Base-by-base conservation (phyloP, 2,888 invertebrate genomes). In the Eristalinus aeneus region DNA sequence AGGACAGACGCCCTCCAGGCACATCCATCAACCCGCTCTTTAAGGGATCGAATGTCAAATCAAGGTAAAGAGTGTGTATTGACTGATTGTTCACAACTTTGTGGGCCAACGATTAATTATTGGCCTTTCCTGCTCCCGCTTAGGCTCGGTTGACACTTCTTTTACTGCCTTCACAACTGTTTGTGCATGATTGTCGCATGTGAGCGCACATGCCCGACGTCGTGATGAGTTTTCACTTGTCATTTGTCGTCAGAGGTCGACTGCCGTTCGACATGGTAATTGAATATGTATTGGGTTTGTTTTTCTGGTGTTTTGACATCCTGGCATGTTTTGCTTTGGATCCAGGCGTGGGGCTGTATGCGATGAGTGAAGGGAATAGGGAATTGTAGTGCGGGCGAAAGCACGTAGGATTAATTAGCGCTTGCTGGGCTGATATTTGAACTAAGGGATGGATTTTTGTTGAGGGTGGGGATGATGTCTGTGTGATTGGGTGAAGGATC, bases 161-260 rank as follows among this genome's bases (percentile, higher is more conserved):
- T 34, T 36, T 27, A 27, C 36, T 32, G 9, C 46, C 22, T 58
- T 60, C 60, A 31, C 23, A 2, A 16, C 34, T 76, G 67, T 67
- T 67, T 58, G 31, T 72, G 60, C 61, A 56, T 53, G 16, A 23
- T 2, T 61, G 34, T 46, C 27, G n/a, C 31, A 34, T 71, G 72
- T 12, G 16, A n/a, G 34, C 34, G 9, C 34, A 16, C 39, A 46
- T 6, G 6, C 5, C 39, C 12, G 20, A 58, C 67, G 22, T n/a
- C 23, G 34, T 64, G 64, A 65, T 65, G 74, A 64, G 54, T 73
- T 67, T 75, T 61, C 58, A 64, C 58, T 31, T 65, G 72, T 46
- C 78, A 72, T 60, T 54, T 73, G 60, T 67, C 67, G 60, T 67
- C 67, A 67, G 22, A 20, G 73, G 54, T n/a, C 20, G 5, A 11